Conservation (phyloP, 2,797 vertebrate genomes). For the Falco peregrinus region DNA sequence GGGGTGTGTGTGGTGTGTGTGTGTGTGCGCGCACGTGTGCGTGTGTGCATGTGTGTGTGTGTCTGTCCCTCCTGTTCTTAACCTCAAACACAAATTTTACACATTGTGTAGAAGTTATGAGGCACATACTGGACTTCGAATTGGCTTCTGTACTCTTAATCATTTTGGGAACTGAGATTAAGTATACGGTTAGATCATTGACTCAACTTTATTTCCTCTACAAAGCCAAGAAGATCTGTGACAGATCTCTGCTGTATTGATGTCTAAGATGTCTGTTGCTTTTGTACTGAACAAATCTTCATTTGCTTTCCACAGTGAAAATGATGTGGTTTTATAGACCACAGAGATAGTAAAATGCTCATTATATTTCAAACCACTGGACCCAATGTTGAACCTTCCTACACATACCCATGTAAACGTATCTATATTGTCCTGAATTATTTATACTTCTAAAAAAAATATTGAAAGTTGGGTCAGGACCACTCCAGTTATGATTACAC, state of each 20-base stretch:
- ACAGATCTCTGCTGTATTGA: neutral
- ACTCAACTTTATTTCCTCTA: neutral
- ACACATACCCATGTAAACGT: neutral
- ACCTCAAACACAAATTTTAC: neutral
- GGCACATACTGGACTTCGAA: neutral
- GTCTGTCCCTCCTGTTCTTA: neutral
- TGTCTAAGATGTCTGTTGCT: neutral
- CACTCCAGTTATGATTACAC: neutral
- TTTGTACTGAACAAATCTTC: neutral
- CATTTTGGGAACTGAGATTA: conserved; percentile 38
- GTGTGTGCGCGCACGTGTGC: too few species aligned
- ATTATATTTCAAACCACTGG: neutral
- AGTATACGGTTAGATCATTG: neutral
- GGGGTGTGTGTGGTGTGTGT: too few species aligned
- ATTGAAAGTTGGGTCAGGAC: neutral
- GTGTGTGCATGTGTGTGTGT: too few species aligned
- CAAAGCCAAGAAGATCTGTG: neutral
- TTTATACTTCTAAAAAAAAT: neutral
- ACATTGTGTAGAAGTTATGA: neutral
- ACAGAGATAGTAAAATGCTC: neutral
- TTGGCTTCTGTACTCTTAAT: neutral
- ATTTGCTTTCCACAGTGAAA: neutral
- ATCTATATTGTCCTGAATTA: neutral
- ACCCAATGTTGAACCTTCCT: neutral
- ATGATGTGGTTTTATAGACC: neutral